Evolutionary conservation across 1,140 invertebrate species (phyloP), one percentile per base, ranked within the genome.

Genomic region (Papilio glaucus): DNA sequence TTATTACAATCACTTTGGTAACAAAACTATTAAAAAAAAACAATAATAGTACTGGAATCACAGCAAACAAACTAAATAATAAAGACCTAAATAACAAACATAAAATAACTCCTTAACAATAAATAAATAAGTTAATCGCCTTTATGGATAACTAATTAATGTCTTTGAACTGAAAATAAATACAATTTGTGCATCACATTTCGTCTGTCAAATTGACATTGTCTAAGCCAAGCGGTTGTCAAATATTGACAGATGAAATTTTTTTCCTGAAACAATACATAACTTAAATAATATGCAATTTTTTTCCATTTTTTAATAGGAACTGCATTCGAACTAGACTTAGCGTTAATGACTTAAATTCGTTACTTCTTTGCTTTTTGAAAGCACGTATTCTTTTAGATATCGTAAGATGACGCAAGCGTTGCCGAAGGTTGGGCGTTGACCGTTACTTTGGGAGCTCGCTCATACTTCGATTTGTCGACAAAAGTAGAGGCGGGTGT

Each of bases 391-490:
- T 57, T 13, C 49, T 9, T 61, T 21, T 81, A 80, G 39, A 57
- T 69, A 49, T 62, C 75, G 61, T 79, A 80, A 8, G 75, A 61
- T 0, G 80, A 77, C 4, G 80, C 71, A n/a, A 79, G 71, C 3
- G 81, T 74, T 45, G 77, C 41, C 71, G 85, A 72, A 63, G 85
- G 82, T 24, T 86, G 82, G 2, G 76, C 57, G 26, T 76, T 82
- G 63, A 90, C 83, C 0, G 86, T 85, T 7, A 90, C 83, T 69
- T 84, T 87, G 8, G 86, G 84, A 5, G 81, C 69, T 18, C 84
- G 77, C 5, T 88, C 88, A 39, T 80, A 77, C 79, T 88, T 90
- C 7, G 80, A 18, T 49, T 85, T 88, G 18, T 89, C 89, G 5
- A 83, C 49, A 8, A 83, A 82, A 61, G 76, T 84, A 39, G 87